These are phyloP conservation scores for Phymanthus crucifer DNA, from an alignment of 92 coral and sea anemone species.

Conservation along the genomic window DNA sequence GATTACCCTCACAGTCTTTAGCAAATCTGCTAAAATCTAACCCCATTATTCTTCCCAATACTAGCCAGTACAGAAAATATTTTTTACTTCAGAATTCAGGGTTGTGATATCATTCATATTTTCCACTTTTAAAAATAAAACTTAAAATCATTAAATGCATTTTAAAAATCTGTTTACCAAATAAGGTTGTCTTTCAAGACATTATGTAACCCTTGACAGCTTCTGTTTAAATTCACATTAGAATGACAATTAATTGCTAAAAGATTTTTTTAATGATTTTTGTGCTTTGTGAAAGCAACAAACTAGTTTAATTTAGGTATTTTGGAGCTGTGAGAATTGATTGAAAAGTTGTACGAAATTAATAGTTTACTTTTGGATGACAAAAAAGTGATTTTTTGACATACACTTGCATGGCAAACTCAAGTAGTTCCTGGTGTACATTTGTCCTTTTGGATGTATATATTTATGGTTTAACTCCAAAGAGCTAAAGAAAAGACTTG, in stretches of 20 bases:
- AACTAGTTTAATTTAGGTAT: not conserved
- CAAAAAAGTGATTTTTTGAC: slow-evolving; percentile 13
- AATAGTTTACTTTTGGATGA: slow-evolving; percentile 1
- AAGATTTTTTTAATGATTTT: not conserved
- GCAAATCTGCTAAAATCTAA: not conserved
- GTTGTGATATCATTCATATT: not conserved
- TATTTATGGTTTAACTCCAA: slow-evolving; percentile 42
- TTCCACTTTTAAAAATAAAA: not conserved
- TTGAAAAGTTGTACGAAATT: not conserved
- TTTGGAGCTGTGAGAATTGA: not conserved
- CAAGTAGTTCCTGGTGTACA: slow-evolving; percentile 26
- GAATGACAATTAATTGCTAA: not conserved
- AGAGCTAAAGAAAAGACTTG: slow-evolving; percentile 37
- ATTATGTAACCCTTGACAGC: not conserved
- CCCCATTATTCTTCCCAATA: not conserved
- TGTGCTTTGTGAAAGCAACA: slow-evolving; percentile 3
- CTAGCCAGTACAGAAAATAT: not conserved
- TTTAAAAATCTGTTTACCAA: not conserved
- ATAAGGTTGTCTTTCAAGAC: not conserved
- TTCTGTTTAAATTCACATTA: not conserved
- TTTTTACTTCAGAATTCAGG: not conserved
- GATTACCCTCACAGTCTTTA: not conserved
- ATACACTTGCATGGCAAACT: not conserved
- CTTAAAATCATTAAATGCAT: not conserved
- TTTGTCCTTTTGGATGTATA: slow-evolving; percentile 42